phyloP scores from a whole-genome alignment of 1,140 invertebrate species.

The Drosophila orosa region DNA sequence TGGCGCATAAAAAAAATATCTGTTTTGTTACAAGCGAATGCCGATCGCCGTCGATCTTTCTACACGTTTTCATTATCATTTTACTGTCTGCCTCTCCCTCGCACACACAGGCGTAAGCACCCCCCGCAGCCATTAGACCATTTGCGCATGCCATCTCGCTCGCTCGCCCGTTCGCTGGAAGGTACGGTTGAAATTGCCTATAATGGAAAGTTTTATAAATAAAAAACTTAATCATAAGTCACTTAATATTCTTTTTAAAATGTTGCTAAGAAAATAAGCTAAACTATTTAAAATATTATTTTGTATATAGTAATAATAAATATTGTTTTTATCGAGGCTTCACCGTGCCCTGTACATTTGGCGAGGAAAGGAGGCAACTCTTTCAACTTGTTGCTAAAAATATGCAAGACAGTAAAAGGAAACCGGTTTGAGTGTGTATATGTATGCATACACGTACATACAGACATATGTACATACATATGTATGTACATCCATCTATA shows the following conservation, averaged over 20 bases:
- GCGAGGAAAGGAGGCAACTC: slow-evolving; percentile 49
- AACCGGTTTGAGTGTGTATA: slow-evolving; percentile 41
- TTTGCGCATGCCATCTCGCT: slow-evolving; percentile 2
- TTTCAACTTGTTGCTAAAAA: slow-evolving; percentile 66
- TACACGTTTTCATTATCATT: slow-evolving; percentile 70
- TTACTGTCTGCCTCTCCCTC: slow-evolving; percentile 36
- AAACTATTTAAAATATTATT: neutral
- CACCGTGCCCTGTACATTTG: slow-evolving; percentile 19
- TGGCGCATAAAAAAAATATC: slow-evolving; percentile 55
- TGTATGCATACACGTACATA: neutral
- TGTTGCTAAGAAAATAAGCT: neutral
- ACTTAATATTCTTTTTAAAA: neutral
- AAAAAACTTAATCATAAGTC: neutral
- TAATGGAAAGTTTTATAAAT: neutral
- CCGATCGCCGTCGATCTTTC: slow-evolving; percentile 60
- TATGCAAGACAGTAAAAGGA: slow-evolving; percentile 62
- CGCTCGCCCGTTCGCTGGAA: neutral
- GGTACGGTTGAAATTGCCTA: neutral
- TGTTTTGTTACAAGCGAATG: slow-evolving; percentile 74
- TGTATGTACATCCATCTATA: slow-evolving; percentile 2
- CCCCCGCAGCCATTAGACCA: slow-evolving; percentile 4
- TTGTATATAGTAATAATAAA: neutral
- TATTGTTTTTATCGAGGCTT: neutral
- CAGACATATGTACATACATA: slow-evolving; percentile 1
- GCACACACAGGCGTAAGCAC: slow-evolving; percentile 6